Conservation (phyloP, 2,888 invertebrate species). For the Papilio demoleus region DNA sequence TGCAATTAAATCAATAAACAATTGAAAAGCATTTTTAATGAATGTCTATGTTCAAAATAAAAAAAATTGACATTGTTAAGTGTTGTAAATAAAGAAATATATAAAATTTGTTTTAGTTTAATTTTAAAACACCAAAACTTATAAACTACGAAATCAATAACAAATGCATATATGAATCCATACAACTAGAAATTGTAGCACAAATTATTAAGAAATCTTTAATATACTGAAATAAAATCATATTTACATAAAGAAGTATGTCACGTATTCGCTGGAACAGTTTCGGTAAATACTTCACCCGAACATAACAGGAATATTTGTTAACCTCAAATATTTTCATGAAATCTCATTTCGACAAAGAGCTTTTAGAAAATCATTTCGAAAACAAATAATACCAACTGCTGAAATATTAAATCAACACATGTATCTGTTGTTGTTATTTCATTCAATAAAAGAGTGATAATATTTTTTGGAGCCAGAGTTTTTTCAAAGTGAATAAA, state of each 20-base stretch:
- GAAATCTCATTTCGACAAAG: constrained; percentile 17
- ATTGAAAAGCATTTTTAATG: constrained; percentile 49
- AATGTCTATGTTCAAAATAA: constrained; percentile 52
- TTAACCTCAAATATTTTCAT: constrained; percentile 12
- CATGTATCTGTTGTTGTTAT: too few species aligned
- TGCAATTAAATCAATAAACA: constrained; percentile 41
- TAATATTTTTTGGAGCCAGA: too few species aligned
- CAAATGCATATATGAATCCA: neutral
- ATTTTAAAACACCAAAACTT: neutral
- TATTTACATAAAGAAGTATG: too few species aligned
- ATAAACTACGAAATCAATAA: neutral
- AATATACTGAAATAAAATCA: too few species aligned
- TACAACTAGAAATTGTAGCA: too few species aligned
- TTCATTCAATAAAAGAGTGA: too few species aligned
- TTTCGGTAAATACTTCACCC: constrained; percentile 29
- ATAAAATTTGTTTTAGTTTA: constrained; percentile 41
- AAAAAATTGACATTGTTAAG: constrained; percentile 62
- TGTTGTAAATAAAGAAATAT: constrained; percentile 66
- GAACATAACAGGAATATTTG: constrained; percentile 18
- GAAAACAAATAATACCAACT: constrained; percentile 1
- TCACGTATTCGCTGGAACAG: constrained; percentile 33
- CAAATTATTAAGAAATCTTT: too few species aligned
- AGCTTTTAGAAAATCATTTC: constrained; percentile 12
- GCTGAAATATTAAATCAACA: too few species aligned
- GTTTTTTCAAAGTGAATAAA: too few species aligned